phyloP scores from a whole-genome alignment of 2,113 vertebrate genomes.

The Callopanchax toddi region DNA sequence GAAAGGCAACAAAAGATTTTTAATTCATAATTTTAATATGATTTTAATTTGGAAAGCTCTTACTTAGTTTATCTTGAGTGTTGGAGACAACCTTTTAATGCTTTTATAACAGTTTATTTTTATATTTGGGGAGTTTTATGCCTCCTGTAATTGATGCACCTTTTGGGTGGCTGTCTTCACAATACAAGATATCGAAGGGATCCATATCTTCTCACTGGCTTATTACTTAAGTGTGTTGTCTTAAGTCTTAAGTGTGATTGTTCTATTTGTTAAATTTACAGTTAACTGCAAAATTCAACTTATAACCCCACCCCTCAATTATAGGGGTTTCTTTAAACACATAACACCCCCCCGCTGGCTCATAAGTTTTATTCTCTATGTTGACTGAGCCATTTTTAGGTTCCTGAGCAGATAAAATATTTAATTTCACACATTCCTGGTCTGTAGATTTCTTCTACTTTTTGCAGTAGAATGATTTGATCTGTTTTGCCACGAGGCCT shows the following conservation, averaged over 20 bases:
- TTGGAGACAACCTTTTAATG: neutral
- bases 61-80: neutral
- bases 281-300: too few relatives aligned
- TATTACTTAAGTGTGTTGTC: too few relatives aligned
- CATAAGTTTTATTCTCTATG: neutral
- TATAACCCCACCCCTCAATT: too few relatives aligned
- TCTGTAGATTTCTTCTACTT: neutral
- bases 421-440: neutral
- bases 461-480: constrained; percentile 2
- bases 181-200: too few relatives aligned
- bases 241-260: too few relatives aligned
- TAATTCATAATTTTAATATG: neutral
- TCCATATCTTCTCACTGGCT: too few relatives aligned
- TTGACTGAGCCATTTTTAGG: neutral
- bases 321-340: too few relatives aligned
- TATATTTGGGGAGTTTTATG: too few relatives aligned
- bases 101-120: too few relatives aligned
- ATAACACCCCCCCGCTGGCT: neutral
- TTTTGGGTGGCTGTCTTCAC: too few relatives aligned
- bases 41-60: neutral
- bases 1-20: neutral
- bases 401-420: neutral
- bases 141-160: too few relatives aligned
- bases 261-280: too few relatives aligned
- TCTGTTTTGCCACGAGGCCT: constrained; percentile 1